Conservation (phyloP, 2,113 vertebrate genomes). For the Sminthopsis crassicaudata region DNA sequence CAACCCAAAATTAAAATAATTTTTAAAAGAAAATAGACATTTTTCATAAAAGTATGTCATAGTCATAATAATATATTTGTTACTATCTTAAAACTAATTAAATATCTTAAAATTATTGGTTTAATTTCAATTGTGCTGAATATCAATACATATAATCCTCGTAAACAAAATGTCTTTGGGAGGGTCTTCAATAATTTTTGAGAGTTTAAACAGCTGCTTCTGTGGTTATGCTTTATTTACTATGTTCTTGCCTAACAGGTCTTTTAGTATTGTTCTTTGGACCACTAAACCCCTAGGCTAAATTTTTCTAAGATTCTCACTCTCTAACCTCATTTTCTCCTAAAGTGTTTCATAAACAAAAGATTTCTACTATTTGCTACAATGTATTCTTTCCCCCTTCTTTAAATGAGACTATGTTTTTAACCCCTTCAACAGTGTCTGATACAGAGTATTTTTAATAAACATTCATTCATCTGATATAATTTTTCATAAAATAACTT, state of each 20-base stretch:
- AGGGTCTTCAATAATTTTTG: too few relatives aligned
- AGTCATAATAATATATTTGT: too few relatives aligned
- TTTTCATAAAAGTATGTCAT: too few relatives aligned
- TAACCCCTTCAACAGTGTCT: neutral
- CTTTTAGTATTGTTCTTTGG: neutral
- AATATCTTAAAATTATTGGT: too few relatives aligned
- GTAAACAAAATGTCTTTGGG: too few relatives aligned
- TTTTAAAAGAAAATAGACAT: too few relatives aligned
- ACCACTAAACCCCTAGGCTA: neutral
- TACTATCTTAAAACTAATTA: too few relatives aligned
- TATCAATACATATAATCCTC: too few relatives aligned
- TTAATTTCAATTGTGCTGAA: too few relatives aligned
- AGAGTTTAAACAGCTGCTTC: neutral
- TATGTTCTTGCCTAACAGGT: neutral
- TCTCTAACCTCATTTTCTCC: neutral
- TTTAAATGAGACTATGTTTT: neutral
- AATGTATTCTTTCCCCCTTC: neutral
- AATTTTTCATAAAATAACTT: neutral
- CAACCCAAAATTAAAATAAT: too few relatives aligned
- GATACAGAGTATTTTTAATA: neutral
- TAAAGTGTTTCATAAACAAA: neutral
- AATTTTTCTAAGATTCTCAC: neutral
- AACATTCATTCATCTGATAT: neutral
- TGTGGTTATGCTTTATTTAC: neutral
- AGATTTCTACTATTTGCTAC: neutral